phyloP scores from a whole-genome alignment of 2,113 vertebrate species.

The Oxyura jamaicensis region DNA sequence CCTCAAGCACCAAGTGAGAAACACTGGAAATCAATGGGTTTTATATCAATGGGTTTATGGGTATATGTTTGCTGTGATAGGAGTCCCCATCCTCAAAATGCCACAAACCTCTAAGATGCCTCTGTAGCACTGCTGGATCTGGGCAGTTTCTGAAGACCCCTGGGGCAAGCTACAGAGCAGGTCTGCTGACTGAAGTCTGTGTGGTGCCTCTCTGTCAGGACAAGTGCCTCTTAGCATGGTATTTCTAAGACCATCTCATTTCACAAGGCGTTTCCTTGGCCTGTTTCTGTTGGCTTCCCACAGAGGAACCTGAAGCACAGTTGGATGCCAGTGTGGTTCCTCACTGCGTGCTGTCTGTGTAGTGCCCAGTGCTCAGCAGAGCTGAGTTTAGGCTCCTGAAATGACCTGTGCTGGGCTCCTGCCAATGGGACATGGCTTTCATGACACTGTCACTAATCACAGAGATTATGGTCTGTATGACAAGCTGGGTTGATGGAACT shows the following conservation, averaged over 20 bases:
- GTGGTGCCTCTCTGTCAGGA: not conserved
- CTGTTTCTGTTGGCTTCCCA: not conserved
- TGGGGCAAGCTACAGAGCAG: not conserved
- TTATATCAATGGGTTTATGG: too few relatives aligned
- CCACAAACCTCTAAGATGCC: not conserved
- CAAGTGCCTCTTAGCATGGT: not conserved
- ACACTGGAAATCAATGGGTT: not conserved
- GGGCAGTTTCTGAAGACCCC: not conserved
- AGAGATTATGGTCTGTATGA: not conserved
- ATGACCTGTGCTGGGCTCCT: not conserved
- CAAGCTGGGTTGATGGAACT: not conserved
- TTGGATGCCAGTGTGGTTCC: not conserved
- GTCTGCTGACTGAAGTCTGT: not conserved
- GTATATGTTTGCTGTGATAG: not conserved
- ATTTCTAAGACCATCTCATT: not conserved
- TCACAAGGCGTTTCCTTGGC: not conserved
- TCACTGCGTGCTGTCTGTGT: not conserved
- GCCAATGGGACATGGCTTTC: not conserved
- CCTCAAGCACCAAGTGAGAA: not conserved
- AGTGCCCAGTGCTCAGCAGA: not conserved
- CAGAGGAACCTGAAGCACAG: rapidly evolving
- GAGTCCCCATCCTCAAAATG: not conserved
- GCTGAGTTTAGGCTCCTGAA: not conserved
- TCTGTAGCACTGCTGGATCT: not conserved
- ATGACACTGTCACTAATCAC: not conserved